These are phyloP conservation scores for Todiramphus saurophagus DNA, from an alignment of 2,113 vertebrate species.

Conservation along the genomic window DNA sequence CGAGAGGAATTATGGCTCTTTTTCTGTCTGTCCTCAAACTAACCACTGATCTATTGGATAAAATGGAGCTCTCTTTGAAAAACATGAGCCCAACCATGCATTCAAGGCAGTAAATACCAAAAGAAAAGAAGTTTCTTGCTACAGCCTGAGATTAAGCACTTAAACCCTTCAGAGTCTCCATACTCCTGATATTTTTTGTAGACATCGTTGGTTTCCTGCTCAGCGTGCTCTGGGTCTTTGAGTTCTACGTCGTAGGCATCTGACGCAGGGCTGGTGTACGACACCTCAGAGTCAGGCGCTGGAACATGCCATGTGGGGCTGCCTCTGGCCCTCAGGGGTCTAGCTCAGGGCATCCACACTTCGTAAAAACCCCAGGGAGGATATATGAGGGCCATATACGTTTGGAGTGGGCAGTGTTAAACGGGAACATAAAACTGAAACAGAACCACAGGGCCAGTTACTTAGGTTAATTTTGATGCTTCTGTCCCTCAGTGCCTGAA, in stretches of 20 bases:
- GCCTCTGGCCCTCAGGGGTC: not conserved
- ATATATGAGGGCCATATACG: not conserved
- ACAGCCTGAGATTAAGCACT: not conserved
- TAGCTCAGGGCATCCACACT: not conserved
- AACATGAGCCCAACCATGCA: not conserved
- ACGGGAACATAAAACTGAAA: not conserved
- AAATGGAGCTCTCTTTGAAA: not conserved
- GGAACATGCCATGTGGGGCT: not conserved
- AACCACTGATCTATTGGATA: not conserved
- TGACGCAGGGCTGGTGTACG: not conserved
- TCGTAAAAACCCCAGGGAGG: not conserved
- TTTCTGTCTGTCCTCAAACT: not conserved
- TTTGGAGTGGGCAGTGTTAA: not conserved
- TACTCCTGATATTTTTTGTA: not conserved
- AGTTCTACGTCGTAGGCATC: not conserved
- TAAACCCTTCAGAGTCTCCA: not conserved
- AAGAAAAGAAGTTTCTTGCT: not conserved
- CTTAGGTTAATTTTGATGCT: not conserved
- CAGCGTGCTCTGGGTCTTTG: not conserved
- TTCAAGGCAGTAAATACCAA: not conserved
- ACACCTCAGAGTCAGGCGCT: not conserved
- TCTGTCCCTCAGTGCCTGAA: not conserved
- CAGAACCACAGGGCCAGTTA: not conserved
- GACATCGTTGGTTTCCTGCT: not conserved
- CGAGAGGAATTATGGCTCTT: constrained; percentile 1